phyloP scores from a whole-genome alignment of 2,888 invertebrate genomes.

The Trichogramma evanescens region DNA sequence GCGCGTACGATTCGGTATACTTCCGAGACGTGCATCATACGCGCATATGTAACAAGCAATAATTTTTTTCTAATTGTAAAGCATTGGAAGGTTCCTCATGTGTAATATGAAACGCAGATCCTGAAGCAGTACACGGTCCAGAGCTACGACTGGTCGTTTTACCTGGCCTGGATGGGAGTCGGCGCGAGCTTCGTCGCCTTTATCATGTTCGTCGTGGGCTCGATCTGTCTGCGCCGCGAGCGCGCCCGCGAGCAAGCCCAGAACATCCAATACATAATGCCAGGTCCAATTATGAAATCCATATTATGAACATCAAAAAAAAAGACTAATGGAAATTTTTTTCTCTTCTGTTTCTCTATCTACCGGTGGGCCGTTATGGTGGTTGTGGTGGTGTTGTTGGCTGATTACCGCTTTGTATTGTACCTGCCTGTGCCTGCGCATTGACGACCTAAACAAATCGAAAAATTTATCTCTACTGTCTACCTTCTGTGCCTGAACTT shows the following conservation, averaged over 20 bases:
- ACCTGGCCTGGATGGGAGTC: slow-evolving; percentile 76
- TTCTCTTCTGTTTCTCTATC: slow-evolving; percentile 29
- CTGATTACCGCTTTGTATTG: background rate
- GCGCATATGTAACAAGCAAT: too few species aligned
- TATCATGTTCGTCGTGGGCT: slow-evolving; percentile 72
- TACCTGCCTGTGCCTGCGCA: background rate
- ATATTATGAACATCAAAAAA: slow-evolving; percentile 5
- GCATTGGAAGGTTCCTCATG: too few species aligned
- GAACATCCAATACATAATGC: slow-evolving; percentile 85
- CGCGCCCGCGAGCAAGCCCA: slow-evolving; percentile 65
- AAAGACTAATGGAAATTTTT: slow-evolving; percentile 28
- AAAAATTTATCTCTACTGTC: background rate
- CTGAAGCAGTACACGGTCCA: slow-evolving; percentile 66
- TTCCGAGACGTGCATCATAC: too few species aligned
- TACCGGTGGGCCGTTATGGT: background rate
- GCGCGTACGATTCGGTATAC: too few species aligned
- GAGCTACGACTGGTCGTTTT: slow-evolving; percentile 81
- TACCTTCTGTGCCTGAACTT: background rate
- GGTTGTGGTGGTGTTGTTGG: slow-evolving; percentile 8
- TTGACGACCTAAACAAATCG: too few species aligned
- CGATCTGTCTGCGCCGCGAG: slow-evolving; percentile 71
- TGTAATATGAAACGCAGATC: slow-evolving; percentile 49
- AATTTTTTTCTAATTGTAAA: too few species aligned
- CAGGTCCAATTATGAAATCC: slow-evolving; percentile 56
- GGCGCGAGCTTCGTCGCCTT: slow-evolving; percentile 68